Conservation (phyloP, 2,888 invertebrate species). For the Acleris holmiana region DNA sequence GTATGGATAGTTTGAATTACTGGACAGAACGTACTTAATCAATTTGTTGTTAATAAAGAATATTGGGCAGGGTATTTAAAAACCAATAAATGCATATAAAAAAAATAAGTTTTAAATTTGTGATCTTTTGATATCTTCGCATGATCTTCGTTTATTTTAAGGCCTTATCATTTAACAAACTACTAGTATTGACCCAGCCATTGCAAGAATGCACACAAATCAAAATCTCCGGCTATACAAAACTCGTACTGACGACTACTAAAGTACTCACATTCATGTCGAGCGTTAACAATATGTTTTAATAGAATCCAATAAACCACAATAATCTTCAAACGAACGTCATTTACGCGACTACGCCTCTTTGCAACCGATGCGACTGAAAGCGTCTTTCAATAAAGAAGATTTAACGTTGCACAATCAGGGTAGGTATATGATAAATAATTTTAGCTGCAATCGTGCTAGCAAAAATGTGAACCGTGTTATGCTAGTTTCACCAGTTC, state of each 20-base stretch:
- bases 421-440: neutral
- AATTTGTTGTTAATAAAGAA: too few species aligned
- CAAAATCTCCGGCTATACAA: too few species aligned
- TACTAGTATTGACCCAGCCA: too few species aligned
- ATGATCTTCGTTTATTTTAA: too few species aligned
- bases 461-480: constrained; percentile 27
- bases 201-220: too few species aligned
- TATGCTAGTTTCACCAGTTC: constrained; percentile 34
- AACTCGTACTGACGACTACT: neutral
- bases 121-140: too few species aligned
- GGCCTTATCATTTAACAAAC: too few species aligned
- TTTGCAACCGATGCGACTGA: neutral
- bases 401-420: neutral
- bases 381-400: constrained; percentile 1
- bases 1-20: too few species aligned
- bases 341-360: neutral
- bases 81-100: too few species aligned
- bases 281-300: constrained; percentile 3
- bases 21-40: too few species aligned
- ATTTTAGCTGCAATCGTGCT: constrained; percentile 5
- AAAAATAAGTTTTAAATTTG: too few species aligned
- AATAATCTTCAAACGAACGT: neutral
- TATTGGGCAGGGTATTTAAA: too few species aligned
- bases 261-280: neutral
- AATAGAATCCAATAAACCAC: constrained; percentile 8